Percentiles rank a stretch among this genome's conserved stretches.
These are phyloP conservation scores for Cololabis saira DNA, from an alignment of 2,113 vertebrate genomes.

Conservation along the genomic window DNA sequence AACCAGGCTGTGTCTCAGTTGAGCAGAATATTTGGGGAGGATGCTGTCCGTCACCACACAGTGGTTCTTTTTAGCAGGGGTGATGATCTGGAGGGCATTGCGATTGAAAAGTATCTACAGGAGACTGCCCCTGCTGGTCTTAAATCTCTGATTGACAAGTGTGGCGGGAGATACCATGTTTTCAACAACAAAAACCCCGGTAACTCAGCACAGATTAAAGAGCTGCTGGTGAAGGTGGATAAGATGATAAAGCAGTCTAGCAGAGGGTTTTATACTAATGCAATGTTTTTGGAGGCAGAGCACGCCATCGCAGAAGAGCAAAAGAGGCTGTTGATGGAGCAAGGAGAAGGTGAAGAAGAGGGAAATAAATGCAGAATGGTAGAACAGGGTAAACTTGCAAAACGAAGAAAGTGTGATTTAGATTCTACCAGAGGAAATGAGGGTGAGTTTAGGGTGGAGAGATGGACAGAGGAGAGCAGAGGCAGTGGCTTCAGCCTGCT, in stretches of 20 bases:
- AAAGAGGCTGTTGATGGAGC: constrained; percentile 62
- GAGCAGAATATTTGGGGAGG: constrained; percentile 72
- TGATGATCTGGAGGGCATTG: constrained; percentile 71
- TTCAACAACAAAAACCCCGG: constrained; percentile 76
- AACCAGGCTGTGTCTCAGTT: constrained; percentile 62
- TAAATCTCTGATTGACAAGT: constrained; percentile 70
- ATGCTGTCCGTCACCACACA: constrained; percentile 72
- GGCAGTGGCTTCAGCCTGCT: constrained; percentile 26
- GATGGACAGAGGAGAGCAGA: constrained; percentile 49
- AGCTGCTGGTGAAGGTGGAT: constrained; percentile 74
- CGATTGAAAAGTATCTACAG: constrained; percentile 68
- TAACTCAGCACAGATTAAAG: constrained; percentile 67
- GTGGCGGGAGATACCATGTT: constrained; percentile 78
- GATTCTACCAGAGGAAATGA: constrained; percentile 35
- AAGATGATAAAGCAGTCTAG: constrained; percentile 62
- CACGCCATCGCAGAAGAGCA: constrained; percentile 75
- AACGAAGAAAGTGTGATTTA: constrained; percentile 64
- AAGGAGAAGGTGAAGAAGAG: constrained; percentile 17
- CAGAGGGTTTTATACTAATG: constrained; percentile 72
- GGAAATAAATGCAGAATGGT: neutral
- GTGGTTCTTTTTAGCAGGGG: constrained; percentile 79
- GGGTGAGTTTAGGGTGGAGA: constrained; percentile 42
- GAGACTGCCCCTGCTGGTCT: constrained; percentile 64
- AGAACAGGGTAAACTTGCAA: constrained; percentile 20
- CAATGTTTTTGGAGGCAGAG: constrained; percentile 73